phyloP scores from a whole-genome alignment of 1,140 invertebrate species.

The Zaprionus davidi region DNA sequence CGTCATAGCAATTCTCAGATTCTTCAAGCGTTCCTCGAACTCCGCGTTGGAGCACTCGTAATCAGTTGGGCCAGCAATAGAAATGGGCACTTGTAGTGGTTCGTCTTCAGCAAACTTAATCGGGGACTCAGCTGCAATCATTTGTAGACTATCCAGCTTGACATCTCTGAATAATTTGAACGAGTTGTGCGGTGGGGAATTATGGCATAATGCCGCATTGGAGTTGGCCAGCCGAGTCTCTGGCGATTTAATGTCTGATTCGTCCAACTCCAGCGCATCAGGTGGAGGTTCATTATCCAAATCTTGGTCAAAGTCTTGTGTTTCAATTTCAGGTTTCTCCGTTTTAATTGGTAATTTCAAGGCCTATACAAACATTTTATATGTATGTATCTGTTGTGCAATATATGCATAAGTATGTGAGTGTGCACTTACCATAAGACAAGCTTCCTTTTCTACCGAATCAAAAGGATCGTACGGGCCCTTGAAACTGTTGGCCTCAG shows the following conservation, averaged over 20 bases:
- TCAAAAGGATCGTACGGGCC: slow-evolving; percentile 79
- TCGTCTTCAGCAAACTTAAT: slow-evolving; percentile 64
- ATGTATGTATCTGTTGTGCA: slow-evolving; percentile 1
- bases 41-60: slow-evolving; percentile 31
- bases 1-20: slow-evolving; percentile 52
- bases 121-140: slow-evolving; percentile 64
- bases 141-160: slow-evolving; percentile 56
- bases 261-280: slow-evolving; percentile 32
- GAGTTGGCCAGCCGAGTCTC: slow-evolving; percentile 61
- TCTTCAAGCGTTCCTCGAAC: slow-evolving; percentile 61
- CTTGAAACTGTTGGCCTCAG: slow-evolving; percentile 42
- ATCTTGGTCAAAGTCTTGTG: slow-evolving; percentile 29
- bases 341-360: slow-evolving; percentile 21
- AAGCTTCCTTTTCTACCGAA: slow-evolving; percentile 72
- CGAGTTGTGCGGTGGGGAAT: slow-evolving; percentile 30
- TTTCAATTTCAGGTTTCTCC: background rate
- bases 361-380: slow-evolving; percentile 28
- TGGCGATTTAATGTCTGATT: slow-evolving; percentile 11
- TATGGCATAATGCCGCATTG: slow-evolving; percentile 36
- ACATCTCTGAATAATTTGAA: slow-evolving; percentile 11
- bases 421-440: slow-evolving; percentile 57
- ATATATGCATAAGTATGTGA: background rate
- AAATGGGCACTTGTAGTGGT: background rate
- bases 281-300: slow-evolving; percentile 60
- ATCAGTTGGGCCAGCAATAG: slow-evolving; percentile 12